These are phyloP conservation scores for Epistrophella euchroma DNA, from an alignment of 2,888 invertebrate species.

Conservation along the genomic window DNA sequence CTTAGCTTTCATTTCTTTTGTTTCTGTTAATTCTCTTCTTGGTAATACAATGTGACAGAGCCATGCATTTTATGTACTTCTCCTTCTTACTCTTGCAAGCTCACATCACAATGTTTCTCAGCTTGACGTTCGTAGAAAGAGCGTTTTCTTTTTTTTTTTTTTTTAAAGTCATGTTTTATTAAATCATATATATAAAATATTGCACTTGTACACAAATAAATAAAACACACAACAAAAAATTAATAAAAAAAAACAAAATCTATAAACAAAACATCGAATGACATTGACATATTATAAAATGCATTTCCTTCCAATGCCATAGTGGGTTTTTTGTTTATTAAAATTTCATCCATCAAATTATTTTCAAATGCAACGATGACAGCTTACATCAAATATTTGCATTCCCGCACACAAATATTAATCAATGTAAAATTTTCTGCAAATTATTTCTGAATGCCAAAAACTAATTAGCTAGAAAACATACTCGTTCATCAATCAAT, in stretches of 20 bases:
- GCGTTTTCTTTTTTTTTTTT: too few relatives aligned
- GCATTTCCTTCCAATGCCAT: background rate
- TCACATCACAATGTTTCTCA: too few relatives aligned
- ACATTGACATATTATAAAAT: background rate
- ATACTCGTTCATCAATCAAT: conserved; percentile 1
- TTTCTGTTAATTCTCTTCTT: too few relatives aligned
- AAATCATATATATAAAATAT: too few relatives aligned
- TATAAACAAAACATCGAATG: background rate
- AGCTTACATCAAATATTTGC: conserved; percentile 13
- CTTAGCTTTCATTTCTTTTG: too few relatives aligned
- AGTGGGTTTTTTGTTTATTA: background rate
- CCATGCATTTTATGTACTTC: too few relatives aligned
- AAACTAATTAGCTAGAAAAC: conserved; percentile 2
- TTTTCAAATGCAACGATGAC: conserved; percentile 4
- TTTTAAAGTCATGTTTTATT: too few relatives aligned
- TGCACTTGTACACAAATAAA: background rate
- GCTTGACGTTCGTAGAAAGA: too few relatives aligned
- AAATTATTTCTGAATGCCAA: conserved; percentile 17
- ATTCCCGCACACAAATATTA: background rate
- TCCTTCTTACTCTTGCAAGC: too few relatives aligned
- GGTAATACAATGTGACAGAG: too few relatives aligned
- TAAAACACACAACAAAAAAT: background rate
- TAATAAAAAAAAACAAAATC: background rate
- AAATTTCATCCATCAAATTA: conserved; percentile 15
- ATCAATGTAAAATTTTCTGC: background rate